Conservation (phyloP, 2,888 invertebrate genomes). For the Lasioglossum malachurum region DNA sequence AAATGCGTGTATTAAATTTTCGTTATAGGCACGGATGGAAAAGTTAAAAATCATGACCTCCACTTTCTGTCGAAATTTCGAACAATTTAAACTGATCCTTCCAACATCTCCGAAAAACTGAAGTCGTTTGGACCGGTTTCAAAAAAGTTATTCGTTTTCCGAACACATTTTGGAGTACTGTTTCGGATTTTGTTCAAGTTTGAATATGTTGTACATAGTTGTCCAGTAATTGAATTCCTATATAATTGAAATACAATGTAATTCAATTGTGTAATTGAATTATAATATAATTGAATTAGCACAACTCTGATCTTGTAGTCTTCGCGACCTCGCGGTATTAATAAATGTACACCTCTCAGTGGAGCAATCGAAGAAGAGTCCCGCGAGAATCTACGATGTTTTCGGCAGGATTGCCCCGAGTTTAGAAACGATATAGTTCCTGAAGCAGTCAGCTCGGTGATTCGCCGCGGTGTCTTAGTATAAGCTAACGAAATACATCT, state of each 20-base stretch:
- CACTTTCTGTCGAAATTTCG: background rate
- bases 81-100: no score
- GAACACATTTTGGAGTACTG: no score
- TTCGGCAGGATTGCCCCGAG: background rate
- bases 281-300: no score
- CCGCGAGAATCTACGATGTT: background rate
- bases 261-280: no score
- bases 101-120: background rate
- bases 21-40: background rate
- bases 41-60: background rate
- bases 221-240: no score
- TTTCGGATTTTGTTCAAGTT: no score
- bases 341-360: background rate
- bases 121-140: background rate
- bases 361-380: background rate
- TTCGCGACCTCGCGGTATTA: no score
- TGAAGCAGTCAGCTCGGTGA: slow-evolving; percentile 18
- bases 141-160: no score
- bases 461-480: slow-evolving; percentile 27
- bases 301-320: no score
- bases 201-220: no score
- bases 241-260: no score
- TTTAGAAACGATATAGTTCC: slow-evolving; percentile 15
- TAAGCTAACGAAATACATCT: slow-evolving; percentile 56
- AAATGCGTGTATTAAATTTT: background rate